phyloP scores from a whole-genome alignment of 2,797 vertebrate genomes.

The Sebastes oblongus region DNA sequence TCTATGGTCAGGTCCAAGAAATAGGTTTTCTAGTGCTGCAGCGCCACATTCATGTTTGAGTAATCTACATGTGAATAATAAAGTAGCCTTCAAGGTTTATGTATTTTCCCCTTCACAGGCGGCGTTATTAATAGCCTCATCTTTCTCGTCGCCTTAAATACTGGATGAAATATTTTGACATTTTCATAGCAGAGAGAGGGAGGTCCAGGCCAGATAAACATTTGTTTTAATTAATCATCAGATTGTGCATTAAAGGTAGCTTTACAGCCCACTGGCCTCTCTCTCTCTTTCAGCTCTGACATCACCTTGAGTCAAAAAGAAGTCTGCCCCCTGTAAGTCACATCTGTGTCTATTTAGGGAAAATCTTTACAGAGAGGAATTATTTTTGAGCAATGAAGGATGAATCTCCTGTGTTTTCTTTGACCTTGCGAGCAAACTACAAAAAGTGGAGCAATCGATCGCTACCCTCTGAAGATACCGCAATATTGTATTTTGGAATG shows the following conservation, averaged over 20 bases:
- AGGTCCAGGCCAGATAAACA: conserved; percentile 72
- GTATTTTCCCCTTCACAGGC: conserved; percentile 71
- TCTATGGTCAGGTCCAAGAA: conserved; percentile 15
- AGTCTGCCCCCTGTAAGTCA: conserved; percentile 49
- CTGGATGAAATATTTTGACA: conserved; percentile 78
- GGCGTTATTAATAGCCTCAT: conserved; percentile 79
- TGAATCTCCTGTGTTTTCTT: conserved; percentile 69
- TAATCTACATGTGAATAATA: conserved; percentile 81
- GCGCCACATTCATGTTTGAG: conserved; percentile 65
- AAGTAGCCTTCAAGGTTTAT: conserved; percentile 78
- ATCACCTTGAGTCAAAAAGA: conserved; percentile 46
- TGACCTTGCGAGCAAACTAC: conserved; percentile 76
- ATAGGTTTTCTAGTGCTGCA: conserved; percentile 35
- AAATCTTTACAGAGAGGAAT: conserved; percentile 63
- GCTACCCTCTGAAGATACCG: conserved; percentile 67
- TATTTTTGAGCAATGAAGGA: conserved; percentile 64
- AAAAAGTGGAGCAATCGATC: conserved; percentile 74
- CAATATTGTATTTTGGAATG: conserved; percentile 70
- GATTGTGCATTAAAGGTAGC: conserved; percentile 60
- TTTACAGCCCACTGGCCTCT: conserved; percentile 42
- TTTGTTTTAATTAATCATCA: conserved; percentile 80
- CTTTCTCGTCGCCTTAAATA: conserved; percentile 76
- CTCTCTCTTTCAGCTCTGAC: conserved; percentile 33
- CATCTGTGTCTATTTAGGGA: conserved; percentile 65
- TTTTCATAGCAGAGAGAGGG: conserved; percentile 68